These are phyloP conservation scores for Botrylloides violaceus DNA, from an alignment of 23 tunicate genomes.

Conservation along the genomic window DNA sequence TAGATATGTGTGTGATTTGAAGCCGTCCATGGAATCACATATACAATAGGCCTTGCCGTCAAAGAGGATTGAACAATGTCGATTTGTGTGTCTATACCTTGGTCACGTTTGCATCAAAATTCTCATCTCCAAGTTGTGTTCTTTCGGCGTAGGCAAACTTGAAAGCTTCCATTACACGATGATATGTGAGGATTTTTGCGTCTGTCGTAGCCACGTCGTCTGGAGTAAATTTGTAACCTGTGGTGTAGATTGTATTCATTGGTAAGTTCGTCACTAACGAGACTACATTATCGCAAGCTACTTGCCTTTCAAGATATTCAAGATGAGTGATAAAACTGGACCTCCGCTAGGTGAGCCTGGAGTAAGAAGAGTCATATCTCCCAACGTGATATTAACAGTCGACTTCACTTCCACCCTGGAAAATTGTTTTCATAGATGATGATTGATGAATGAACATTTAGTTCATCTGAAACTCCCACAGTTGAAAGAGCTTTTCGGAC, in stretches of 20 bases:
- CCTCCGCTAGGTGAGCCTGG: slow-evolving; percentile 94
- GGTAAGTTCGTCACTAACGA: neutral
- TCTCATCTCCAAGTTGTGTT: slow-evolving; percentile 72
- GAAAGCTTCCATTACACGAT: slow-evolving; percentile 94
- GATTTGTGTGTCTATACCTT: slow-evolving; percentile 38
- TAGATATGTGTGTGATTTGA: no score
- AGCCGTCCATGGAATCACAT: no score
- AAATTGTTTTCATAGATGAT: no score
- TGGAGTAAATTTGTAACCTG: slow-evolving; percentile 63
- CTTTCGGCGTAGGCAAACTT: slow-evolving; percentile 85
- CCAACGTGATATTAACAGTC: slow-evolving; percentile 38
- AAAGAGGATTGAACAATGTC: no score
- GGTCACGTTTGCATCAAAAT: slow-evolving; percentile 36
- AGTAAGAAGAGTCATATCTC: slow-evolving; percentile 38
- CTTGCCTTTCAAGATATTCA: slow-evolving; percentile 81
- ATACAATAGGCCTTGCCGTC: no score
- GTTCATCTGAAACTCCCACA: no score
- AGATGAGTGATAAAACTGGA: slow-evolving; percentile 57
- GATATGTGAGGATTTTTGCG: slow-evolving; percentile 59
- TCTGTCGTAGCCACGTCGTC: slow-evolving; percentile 25
- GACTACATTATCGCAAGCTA: neutral
- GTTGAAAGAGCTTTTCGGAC: no score
- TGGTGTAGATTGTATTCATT: neutral
- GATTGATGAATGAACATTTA: no score
- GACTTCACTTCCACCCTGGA: slow-evolving; percentile 52